A percentile compares a stretch with the other conserved stretches of the same genome.
Conservation (phyloP, 2,888 invertebrate genomes). For the Carterocephalus palaemon region DNA sequence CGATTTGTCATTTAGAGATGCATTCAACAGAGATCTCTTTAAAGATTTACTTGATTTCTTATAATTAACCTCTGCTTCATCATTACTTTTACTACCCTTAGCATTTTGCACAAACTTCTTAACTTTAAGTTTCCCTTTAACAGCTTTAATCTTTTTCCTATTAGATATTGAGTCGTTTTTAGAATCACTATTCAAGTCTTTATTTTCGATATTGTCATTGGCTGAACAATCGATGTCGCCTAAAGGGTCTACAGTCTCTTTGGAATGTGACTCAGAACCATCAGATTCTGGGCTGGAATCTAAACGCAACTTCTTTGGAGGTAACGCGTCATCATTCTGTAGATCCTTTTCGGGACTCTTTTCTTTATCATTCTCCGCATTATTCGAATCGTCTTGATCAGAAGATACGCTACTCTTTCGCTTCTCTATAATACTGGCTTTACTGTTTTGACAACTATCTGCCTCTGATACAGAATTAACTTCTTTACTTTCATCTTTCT, state of each 20-base stretch:
- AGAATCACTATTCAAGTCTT: conserved; percentile 36
- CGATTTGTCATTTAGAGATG: conserved; percentile 61
- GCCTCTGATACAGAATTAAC: conserved; percentile 52
- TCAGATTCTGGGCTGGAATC: conserved; percentile 63
- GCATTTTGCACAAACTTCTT: conserved; percentile 46
- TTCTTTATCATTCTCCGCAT: conserved; percentile 52
- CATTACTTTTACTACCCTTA: conserved; percentile 42
- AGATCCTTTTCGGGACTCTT: conserved; percentile 53
- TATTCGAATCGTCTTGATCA: conserved; percentile 55
- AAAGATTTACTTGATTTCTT: conserved; percentile 57
- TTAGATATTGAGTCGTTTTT: conserved; percentile 45
- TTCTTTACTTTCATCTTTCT: conserved; percentile 51
- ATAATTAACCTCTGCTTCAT: conserved; percentile 37
- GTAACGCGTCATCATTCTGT: conserved; percentile 59
- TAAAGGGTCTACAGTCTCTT: conserved; percentile 44
- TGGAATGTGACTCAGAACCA: conserved; percentile 59
- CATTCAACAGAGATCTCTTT: conserved; percentile 59
- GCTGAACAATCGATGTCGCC: conserved; percentile 43
- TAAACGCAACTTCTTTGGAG: conserved; percentile 65
- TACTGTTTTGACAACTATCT: conserved; percentile 61
- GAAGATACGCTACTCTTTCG: conserved; percentile 71
- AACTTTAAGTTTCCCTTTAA: conserved; percentile 65
- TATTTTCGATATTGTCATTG: conserved; percentile 47
- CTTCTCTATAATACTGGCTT: conserved; percentile 66
- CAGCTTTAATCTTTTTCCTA: conserved; percentile 68